These are phyloP conservation scores for Sesia bembeciformis DNA, from an alignment of 2,888 invertebrate species.

Conservation along the genomic window DNA sequence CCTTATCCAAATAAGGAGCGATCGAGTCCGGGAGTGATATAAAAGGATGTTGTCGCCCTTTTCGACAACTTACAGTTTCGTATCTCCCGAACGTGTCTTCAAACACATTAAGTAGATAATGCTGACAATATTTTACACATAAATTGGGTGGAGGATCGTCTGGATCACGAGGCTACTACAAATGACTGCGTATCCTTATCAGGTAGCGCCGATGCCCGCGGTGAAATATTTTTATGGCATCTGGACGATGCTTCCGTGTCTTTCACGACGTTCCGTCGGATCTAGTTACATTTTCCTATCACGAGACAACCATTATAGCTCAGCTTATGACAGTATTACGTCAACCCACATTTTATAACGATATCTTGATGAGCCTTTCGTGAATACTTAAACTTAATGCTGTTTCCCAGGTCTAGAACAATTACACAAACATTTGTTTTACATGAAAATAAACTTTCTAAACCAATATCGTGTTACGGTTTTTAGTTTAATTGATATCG, in stretches of 20 bases:
- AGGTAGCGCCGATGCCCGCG: constrained; percentile 56
- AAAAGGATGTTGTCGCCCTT: constrained; percentile 22
- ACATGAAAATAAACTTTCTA: constrained; percentile 16
- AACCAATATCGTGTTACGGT: constrained; percentile 39
- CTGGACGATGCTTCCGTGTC: constrained; percentile 56
- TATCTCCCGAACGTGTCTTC: constrained; percentile 48
- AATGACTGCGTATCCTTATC: constrained; percentile 67
- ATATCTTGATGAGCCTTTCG: no score
- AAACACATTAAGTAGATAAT: constrained; percentile 34
- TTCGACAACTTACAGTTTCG: constrained; percentile 17
- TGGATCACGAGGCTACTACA: constrained; percentile 52
- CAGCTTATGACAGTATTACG: constrained; percentile 23
- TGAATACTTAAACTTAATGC: no score
- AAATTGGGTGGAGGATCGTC: constrained; percentile 39
- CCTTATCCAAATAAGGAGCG: constrained; percentile 24
- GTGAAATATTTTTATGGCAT: constrained; percentile 66
- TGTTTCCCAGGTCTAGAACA: neutral
- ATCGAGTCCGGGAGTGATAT: constrained; percentile 13
- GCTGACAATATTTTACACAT: constrained; percentile 33
- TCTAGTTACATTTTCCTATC: constrained; percentile 55
- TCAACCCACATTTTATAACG: neutral
- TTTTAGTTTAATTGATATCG: constrained; percentile 41
- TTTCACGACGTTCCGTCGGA: constrained; percentile 31
- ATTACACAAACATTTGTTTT: constrained; percentile 38
- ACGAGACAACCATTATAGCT: constrained; percentile 30